Percentiles rank a stretch among this genome's conserved stretches.
These are phyloP conservation scores for Dolomedes plantarius DNA, from an alignment of 2,888 invertebrate species.

Conservation along the genomic window DNA sequence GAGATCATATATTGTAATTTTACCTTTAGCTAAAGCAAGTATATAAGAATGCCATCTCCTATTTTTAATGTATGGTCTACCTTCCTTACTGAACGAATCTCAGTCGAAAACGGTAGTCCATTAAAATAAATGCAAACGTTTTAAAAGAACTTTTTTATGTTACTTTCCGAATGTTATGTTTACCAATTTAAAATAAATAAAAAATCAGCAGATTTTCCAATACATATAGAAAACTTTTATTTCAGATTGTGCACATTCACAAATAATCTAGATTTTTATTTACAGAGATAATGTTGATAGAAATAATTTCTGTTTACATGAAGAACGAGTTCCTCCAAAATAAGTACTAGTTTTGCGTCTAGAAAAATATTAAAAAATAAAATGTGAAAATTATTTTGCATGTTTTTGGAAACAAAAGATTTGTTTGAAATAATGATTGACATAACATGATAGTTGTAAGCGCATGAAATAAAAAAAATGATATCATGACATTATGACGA, in stretches of 20 bases:
- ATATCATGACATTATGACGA: neutral
- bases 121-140: too few species aligned
- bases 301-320: neutral
- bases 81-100: too few species aligned
- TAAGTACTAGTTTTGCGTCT: neutral
- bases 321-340: neutral
- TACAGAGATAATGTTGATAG: slow-evolving; percentile 38
- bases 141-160: too few species aligned
- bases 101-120: too few species aligned
- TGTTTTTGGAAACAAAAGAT: neutral
- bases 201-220: neutral
- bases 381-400: neutral
- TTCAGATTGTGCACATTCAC: slow-evolving; percentile 57
- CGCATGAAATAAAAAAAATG: neutral
- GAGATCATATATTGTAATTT: too few species aligned
- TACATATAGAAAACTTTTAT: slow-evolving; percentile 64
- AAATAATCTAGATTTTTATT: slow-evolving; percentile 48
- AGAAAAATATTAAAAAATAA: neutral
- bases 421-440: neutral
- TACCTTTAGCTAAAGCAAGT: too few species aligned
- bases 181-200: too few species aligned
- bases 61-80: too few species aligned
- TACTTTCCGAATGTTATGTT: too few species aligned
- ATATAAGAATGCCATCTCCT: too few species aligned
- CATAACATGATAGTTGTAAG: neutral